Base-by-base conservation (phyloP, 1,140 invertebrate genomes). In the Apis cerana region DNA sequence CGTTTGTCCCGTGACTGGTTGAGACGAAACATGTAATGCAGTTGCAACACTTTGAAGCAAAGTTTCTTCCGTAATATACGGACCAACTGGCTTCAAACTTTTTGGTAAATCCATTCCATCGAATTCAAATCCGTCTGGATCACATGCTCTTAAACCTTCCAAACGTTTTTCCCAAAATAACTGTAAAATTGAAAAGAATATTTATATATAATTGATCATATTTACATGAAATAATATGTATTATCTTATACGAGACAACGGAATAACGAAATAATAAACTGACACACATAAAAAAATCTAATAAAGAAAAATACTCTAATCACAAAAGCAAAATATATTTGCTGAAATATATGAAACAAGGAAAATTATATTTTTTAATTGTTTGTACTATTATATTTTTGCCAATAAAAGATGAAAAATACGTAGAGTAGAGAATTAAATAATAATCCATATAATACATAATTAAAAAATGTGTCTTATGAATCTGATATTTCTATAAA, bases 131-230 rank as follows among this genome's bases (percentile, higher is more conserved):
- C 97, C 97, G 91, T 97, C 96, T 56, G 96, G 95, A 94, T 98
- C 97, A 90, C 97, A 98, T 0, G 98, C 98, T 86, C 97, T 96
- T 69, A 99, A 94, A 64, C 98, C 97, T 94, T 99, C 98, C 54
- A 99, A 94, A 85, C 99, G 94, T 93, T 99, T 99, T 91, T 99
- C 98, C 99, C 99, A 99, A 92, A 99, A 99, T 61, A 99, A 92
- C 96, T 97, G 92, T 82, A 94, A 92, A 77, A 70, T 72, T 19
- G 23, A 23, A 65, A 33, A 21, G 8, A 68, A 17, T 8, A 12
- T 12, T n/a, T 27, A n/a, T 59, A 9, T 54, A 61, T 15, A 23
- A 12, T 33, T 23, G 13, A 67, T 23, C 15, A 75, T 19, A 10
- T 54, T 33, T n/a, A 27, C 17, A 7, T n/a, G 8, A 50, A 1